Conservation (phyloP, 1,140 invertebrate species). For the Trissolcus basalis region DNA sequence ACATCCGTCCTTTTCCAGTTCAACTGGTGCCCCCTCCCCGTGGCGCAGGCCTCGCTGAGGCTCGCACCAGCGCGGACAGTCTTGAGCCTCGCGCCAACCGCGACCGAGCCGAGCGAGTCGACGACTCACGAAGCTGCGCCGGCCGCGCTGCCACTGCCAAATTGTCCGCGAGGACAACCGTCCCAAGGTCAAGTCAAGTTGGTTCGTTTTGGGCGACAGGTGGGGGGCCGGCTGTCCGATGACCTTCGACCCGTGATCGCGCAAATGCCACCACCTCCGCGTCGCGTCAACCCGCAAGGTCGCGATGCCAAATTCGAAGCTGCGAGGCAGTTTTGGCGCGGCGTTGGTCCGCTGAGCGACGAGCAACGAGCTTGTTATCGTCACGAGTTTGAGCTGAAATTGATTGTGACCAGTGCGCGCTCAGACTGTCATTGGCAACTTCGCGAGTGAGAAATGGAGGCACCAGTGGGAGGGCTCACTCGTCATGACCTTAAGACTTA, state of each 20-base stretch:
- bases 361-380: not conserved
- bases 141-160: slow-evolving; percentile 20
- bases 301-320: slow-evolving; percentile 48
- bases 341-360: slow-evolving; percentile 25
- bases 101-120: slow-evolving; percentile 21
- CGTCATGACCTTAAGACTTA: slow-evolving; percentile 37
- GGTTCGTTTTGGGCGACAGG: not conserved
- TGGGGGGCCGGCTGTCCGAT: not conserved
- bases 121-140: slow-evolving; percentile 17
- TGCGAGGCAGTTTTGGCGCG: slow-evolving; percentile 31
- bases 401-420: too few species aligned
- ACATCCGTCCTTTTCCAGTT: slow-evolving; percentile 46
- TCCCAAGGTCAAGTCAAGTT: slow-evolving; percentile 10
- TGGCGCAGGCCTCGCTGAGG: slow-evolving; percentile 21
- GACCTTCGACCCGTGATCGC: slow-evolving; percentile 32
- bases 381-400: too few species aligned
- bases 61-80: slow-evolving; percentile 41
- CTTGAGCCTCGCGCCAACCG: slow-evolving; percentile 58
- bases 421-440: too few species aligned
- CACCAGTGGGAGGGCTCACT: slow-evolving; percentile 17
- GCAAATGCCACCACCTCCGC: slow-evolving; percentile 47
- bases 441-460: slow-evolving; percentile 25
- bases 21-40: slow-evolving; percentile 28
- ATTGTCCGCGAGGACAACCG: slow-evolving; percentile 5
- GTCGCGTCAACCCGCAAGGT: slow-evolving; percentile 46